Evolutionary conservation across 2,888 invertebrate genomes (phyloP).

Genomic region (Thecocarcelia acutangulata): DNA sequence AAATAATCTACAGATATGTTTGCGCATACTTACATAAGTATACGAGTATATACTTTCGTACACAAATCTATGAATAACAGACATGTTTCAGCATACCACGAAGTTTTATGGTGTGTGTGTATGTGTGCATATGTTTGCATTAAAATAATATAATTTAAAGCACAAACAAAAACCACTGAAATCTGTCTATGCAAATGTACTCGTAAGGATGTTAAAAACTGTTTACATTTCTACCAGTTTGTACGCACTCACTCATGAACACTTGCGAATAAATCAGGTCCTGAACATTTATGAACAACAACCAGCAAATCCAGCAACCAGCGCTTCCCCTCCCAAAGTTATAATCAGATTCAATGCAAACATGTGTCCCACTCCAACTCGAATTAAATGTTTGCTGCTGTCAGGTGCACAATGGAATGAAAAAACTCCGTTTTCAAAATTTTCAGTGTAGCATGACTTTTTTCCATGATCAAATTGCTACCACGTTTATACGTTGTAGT

Average conservation of each 20-base stretch:
- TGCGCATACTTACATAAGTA: too few relatives aligned
- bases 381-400: background rate
- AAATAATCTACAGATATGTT: too few relatives aligned
- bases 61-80: slow-evolving; percentile 40
- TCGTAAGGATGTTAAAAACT: background rate
- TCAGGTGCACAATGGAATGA: background rate
- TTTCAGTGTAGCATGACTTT: background rate
- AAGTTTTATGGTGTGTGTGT: background rate
- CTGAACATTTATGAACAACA: slow-evolving; percentile 9
- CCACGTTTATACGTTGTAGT: too few relatives aligned
- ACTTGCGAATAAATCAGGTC: slow-evolving; percentile 44
- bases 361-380: slow-evolving; percentile 2
- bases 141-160: slow-evolving; percentile 41
- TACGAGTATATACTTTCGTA: too few relatives aligned
- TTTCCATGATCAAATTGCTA: too few relatives aligned
- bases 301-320: slow-evolving; percentile 6
- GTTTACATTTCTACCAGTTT: background rate
- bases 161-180: slow-evolving; percentile 18
- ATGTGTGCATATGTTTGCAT: background rate
- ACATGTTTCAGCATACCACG: background rate
- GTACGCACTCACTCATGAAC: background rate
- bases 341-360: slow-evolving; percentile 47
- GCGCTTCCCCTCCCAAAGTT: slow-evolving; percentile 26
- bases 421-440: background rate
- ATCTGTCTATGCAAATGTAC: slow-evolving; percentile 26